Evolutionary conservation across 2,113 vertebrate species (phyloP), one percentile per base, ranked within the genome.

Genomic region (Probosciger aterrimus): DNA sequence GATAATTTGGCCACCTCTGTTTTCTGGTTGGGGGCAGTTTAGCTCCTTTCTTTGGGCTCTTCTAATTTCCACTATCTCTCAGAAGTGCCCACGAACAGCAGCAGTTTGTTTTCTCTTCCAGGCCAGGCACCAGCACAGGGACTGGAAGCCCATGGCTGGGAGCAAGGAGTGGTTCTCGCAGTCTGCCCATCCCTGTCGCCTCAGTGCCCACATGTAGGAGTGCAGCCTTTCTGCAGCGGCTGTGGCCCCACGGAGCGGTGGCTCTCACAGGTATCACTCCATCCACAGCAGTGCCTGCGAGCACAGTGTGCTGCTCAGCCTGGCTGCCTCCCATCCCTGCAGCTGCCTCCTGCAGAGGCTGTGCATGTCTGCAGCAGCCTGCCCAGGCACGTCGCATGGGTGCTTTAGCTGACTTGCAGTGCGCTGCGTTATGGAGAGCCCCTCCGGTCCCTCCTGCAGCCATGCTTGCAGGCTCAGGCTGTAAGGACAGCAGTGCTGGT

Each of bases 191-290:
- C 74, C 52, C 37, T 1, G 0, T 10, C 2, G 2, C 30, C 60
- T 3, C 53, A 49, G 52, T 23, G 18, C 43, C 37, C 18, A 14
- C 71, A 10, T 6, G 3, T 3, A 10, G 22, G 57, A n/a, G 43
- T 0, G 30, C 59, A 46, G 53, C n/a, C 44, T 62, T 22, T 41
- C 1, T 7, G 8, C 30, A 10, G 65, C 1, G 2, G 57, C 59
- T 39, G 24, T 18, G 63, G 59, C 64, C 5, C 5, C 1, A 11
- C 0, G 0, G 49, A 74, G 35, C 22, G 2, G 0, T 2, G 5
- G 18, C 2, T 23, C 49, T 50, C 11, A 1, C 0, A 4, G 39
- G 35, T 70, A 44, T 68, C 31, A 0, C 10, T 75, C 28, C 50
- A 47, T 71, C 70, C 37, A 6, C 16, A 1, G 11, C 20, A 6